A percentile compares a stretch with the other conserved stretches of the same genome.
Conservation (phyloP, 2,797 vertebrate genomes). For the Bufotes viridis region DNA sequence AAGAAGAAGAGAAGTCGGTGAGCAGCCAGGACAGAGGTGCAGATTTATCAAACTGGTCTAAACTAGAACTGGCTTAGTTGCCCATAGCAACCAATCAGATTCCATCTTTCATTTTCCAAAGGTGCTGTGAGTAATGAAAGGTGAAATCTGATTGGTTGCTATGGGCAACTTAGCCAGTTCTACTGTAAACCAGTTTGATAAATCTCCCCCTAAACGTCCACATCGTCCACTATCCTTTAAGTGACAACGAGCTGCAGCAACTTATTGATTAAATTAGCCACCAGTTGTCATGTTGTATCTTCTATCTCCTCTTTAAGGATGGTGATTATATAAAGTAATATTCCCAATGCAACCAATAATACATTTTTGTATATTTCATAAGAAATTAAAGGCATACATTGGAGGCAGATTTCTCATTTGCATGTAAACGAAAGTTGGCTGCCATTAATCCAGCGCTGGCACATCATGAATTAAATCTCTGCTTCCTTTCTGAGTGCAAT, state of each 20-base stretch:
- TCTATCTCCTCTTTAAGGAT: neutral
- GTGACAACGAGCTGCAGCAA: neutral
- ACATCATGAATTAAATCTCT: conserved; percentile 69
- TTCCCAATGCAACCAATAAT: neutral
- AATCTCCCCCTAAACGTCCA: no score
- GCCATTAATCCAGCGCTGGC: conserved; percentile 71
- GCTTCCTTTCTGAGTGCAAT: conserved; percentile 61
- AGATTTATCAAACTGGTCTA: no score
- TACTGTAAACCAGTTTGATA: no score
- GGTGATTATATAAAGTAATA: neutral
- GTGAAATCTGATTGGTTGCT: no score
- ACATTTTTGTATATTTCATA: neutral
- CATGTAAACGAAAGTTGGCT: conserved; percentile 62
- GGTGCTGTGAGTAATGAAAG: no score
- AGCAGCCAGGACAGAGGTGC: no score
- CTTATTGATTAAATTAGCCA: neutral
- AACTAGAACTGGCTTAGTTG: no score
- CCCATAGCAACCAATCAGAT: no score
- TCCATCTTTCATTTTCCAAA: no score
- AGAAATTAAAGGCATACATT: neutral
- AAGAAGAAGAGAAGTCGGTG: no score
- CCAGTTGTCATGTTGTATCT: neutral
- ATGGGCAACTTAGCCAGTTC: no score
- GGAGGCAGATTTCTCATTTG: conserved; percentile 37
- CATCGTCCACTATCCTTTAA: no score